Base-by-base conservation (phyloP, 2,888 invertebrate genomes). In the Zonitis immaculata region DNA sequence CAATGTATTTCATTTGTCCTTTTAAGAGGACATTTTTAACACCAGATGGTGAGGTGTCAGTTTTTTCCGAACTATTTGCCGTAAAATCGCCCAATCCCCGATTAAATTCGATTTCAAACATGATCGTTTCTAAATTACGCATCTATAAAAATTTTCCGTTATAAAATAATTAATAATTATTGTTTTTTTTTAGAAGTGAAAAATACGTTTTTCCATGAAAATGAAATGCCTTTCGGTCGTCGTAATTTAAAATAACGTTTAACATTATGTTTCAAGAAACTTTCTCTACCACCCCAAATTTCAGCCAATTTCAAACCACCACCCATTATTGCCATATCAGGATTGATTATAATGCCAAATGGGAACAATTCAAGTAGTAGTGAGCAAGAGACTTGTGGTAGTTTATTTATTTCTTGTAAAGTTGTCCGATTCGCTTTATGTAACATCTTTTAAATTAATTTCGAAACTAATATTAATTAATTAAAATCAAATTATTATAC, bases 1-100 rank as follows among this genome's bases (percentile, higher is more conserved):
- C 82, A 6, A 94, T 79, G 64, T 86, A 84, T 66, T 88, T 85
- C 82, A 94, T 91, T 63, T 93, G 91, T 6, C 94, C 94, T 66
- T 90, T 88, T 7, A 94, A 79, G 11, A 91, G 74, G 20, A 91
- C 83, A 43, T 87, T 86, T 11, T 83, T 77, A 0, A 81, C 77
- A 8, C 84, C 86, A 62, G 83, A 62, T 27, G 61, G 52, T 20
- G 44, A 20, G 27, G 44, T 44, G 5, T 44, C 51, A 1, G 46
- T 49, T 6, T 56, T 32, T 16, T 60, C 61, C n/a, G 47, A 48
- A n/a, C 61, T 50, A 11, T 60, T 53, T 16, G 58, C 46, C 11
- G 62, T 42, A 51, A 64, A 65, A 49, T 65, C 69, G 20, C 68
- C 68, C 48, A 67, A 79, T 54, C 82, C 84, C 9, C 86, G 78